These are phyloP conservation scores for Elgonia sp. DNA, from an alignment of 2,888 invertebrate genomes.

Conservation along the genomic window DNA sequence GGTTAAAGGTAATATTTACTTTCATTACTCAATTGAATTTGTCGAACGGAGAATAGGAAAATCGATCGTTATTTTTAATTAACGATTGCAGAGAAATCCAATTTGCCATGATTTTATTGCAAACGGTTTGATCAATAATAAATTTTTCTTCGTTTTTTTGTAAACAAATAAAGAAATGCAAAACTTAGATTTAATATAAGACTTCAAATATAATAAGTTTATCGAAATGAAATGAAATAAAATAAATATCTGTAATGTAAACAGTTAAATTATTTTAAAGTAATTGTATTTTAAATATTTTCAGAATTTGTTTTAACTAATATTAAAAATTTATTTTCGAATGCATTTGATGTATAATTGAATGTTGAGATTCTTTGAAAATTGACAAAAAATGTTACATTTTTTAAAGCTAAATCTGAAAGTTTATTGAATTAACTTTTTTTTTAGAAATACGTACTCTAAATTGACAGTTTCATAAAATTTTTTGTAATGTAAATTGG, in stretches of 20 bases:
- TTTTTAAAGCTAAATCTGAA: too few species aligned
- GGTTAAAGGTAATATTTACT: slow-evolving; percentile 39
- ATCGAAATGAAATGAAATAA: not conserved
- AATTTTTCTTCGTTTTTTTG: not conserved
- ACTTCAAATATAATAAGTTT: not conserved
- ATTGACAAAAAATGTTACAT: too few species aligned
- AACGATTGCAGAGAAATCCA: slow-evolving; percentile 39
- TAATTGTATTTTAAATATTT: too few species aligned
- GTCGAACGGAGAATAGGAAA: slow-evolving; percentile 18
- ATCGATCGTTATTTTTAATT: slow-evolving; percentile 62
- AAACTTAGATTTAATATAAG: not conserved
- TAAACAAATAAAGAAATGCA: slow-evolving; percentile 4
- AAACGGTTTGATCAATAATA: not conserved
- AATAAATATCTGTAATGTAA: not conserved
- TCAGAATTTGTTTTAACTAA: too few species aligned
- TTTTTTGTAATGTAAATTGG: too few species aligned
- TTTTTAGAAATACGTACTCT: too few species aligned
- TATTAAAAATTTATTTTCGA: too few species aligned
- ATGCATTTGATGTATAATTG: too few species aligned
- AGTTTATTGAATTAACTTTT: too few species aligned
- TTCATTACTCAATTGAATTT: slow-evolving; percentile 47
- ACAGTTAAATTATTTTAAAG: too few species aligned
- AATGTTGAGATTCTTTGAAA: too few species aligned
- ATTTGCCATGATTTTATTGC: slow-evolving; percentile 17
- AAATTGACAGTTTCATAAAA: too few species aligned